Percentiles rank a stretch among this genome's conserved stretches.
These are phyloP conservation scores for Fundulus diaphanus DNA, from an alignment of 2,797 vertebrate species.

Conservation along the genomic window DNA sequence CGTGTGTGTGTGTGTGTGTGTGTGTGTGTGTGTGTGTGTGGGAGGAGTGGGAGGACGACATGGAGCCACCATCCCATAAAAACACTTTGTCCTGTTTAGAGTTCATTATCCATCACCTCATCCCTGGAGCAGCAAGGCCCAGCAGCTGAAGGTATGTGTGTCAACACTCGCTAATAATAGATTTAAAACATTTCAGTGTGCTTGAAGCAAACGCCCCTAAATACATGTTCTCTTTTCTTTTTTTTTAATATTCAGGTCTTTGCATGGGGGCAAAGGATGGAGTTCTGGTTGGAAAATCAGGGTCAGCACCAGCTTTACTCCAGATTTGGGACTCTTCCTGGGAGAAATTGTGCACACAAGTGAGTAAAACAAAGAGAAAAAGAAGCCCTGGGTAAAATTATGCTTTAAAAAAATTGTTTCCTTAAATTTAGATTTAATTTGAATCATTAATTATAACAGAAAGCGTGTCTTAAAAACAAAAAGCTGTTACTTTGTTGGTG, in stretches of 20 bases:
- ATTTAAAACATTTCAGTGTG: neutral
- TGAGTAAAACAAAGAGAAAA: slow-evolving; percentile 50
- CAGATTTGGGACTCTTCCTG: slow-evolving; percentile 74
- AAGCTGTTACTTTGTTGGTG: neutral
- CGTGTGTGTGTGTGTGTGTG: slow-evolving; percentile 27
- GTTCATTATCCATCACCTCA: slow-evolving; percentile 54
- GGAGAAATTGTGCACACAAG: slow-evolving; percentile 68
- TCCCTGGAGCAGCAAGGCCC: slow-evolving; percentile 34
- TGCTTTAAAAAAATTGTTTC: neutral
- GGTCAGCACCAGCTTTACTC: slow-evolving; percentile 60
- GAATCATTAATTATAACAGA: neutral
- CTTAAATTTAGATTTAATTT: neutral
- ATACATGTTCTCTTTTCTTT: neutral
- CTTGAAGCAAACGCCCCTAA: neutral
- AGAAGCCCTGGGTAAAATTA: neutral
- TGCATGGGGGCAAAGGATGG: slow-evolving; percentile 67
- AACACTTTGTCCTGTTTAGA: slow-evolving; percentile 65
- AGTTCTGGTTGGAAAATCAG: slow-evolving; percentile 72
- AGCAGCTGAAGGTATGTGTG: slow-evolving; percentile 57
- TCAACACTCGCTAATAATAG: neutral
- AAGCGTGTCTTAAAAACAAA: neutral
- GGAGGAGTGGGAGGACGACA: slow-evolving; percentile 61
- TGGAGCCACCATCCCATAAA: slow-evolving; percentile 67
- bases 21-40: slow-evolving; percentile 22
- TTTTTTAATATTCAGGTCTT: slow-evolving; percentile 46